phyloP scores from a whole-genome alignment of 2,113 vertebrate genomes.

The Entomyzon cyanotis region DNA sequence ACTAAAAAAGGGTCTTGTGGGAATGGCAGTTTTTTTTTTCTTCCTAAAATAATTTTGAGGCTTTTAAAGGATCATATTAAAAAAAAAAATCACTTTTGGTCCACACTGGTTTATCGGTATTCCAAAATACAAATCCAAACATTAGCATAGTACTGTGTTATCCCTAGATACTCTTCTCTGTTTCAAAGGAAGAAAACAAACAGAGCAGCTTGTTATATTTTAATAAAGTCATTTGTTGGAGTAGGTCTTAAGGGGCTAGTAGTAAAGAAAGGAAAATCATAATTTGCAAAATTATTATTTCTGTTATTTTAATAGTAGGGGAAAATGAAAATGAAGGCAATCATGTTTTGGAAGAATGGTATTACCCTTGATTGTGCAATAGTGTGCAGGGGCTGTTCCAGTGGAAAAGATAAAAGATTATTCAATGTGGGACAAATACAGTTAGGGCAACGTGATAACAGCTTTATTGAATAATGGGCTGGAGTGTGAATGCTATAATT shows the following conservation, averaged over 20 bases:
- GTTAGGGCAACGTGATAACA: conserved; percentile 12
- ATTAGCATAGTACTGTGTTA: not conserved
- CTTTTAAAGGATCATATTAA: not conserved
- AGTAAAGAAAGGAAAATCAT: not conserved
- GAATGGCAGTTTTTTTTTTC: not conserved
- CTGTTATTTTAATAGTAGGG: not conserved
- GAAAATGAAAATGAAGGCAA: not conserved
- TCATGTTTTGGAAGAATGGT: not conserved
- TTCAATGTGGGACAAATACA: conserved; percentile 6
- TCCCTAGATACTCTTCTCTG: not conserved
- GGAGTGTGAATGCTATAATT: conserved; percentile 24
- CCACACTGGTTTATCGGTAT: not conserved
- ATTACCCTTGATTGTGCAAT: not conserved
- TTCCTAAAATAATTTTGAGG: not conserved
- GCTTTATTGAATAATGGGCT: conserved; percentile 17
- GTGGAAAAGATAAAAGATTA: conserved; percentile 9
- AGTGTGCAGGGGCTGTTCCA: not conserved
- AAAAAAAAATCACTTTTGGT: not conserved
- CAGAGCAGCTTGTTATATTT: not conserved
- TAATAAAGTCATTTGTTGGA: not conserved
- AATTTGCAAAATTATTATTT: not conserved
- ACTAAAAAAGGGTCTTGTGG: not conserved
- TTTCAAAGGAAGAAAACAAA: not conserved
- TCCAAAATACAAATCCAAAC: not conserved
- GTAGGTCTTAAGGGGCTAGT: not conserved